Evolutionary conservation across 2,888 invertebrate genomes (phyloP).

Genomic region (Caenorhabditis sp.): DNA sequence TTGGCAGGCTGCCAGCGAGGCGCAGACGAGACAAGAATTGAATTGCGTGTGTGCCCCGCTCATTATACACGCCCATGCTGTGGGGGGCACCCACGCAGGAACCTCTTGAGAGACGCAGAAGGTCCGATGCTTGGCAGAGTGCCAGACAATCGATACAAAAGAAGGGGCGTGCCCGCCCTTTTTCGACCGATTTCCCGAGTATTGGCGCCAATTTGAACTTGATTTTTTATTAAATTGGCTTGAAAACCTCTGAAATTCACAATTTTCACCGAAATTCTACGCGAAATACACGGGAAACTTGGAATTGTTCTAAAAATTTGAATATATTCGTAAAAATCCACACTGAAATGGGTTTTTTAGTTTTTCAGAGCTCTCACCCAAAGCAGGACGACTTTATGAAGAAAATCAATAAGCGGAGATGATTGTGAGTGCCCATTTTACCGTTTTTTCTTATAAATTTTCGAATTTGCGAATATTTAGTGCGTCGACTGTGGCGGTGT

Average conservation of each 20-base stretch:
- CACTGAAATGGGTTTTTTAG: no score
- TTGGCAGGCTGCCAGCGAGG: constrained; percentile 42
- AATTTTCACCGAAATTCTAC: background rate
- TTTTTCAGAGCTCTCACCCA: background rate
- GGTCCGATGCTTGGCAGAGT: constrained; percentile 29
- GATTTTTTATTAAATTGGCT: background rate
- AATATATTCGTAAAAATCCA: no score
- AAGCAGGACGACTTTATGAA: constrained; percentile 36
- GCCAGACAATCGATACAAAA: constrained; percentile 58
- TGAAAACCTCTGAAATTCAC: background rate
- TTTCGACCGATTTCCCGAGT: constrained; percentile 10
- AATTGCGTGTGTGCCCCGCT: constrained; percentile 32
- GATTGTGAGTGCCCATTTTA: constrained; percentile 22
- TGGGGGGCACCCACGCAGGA: constrained; percentile 36
- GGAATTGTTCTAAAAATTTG: background rate
- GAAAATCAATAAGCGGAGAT: constrained; percentile 12
- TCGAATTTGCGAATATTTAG: constrained; percentile 11
- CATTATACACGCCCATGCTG: background rate
- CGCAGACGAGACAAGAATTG: constrained; percentile 6
- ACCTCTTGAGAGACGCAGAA: constrained; percentile 44
- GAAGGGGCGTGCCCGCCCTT: constrained; percentile 45
- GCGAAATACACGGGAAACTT: background rate
- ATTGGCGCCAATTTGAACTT: constrained; percentile 43
- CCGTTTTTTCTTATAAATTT: background rate
- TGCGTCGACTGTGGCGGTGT: constrained; percentile 55